phyloP scores from a whole-genome alignment of 2,113 vertebrate genomes.

The Saimiri boliviensis region DNA sequence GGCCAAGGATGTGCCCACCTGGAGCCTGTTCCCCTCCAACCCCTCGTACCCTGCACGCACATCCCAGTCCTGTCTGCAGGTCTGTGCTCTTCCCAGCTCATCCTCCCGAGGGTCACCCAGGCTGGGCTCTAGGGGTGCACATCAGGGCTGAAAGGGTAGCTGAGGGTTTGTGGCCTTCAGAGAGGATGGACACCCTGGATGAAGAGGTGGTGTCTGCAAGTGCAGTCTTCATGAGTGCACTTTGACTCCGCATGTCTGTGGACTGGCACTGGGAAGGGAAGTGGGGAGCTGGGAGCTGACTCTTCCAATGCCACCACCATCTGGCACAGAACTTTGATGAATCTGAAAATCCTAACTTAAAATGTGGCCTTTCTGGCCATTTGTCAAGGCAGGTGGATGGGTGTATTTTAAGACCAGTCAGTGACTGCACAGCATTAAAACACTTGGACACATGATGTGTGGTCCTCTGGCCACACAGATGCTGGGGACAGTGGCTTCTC shows the following conservation, averaged over 20 bases:
- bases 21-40: background rate
- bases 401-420: too few species aligned
- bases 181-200: background rate
- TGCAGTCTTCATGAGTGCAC: accelerated
- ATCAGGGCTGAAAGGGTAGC: background rate
- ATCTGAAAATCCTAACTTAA: background rate
- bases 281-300: background rate
- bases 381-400: background rate
- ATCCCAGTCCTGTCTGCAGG: too few species aligned
- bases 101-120: background rate
- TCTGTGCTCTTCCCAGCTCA: background rate
- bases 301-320: background rate
- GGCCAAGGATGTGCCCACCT: background rate
- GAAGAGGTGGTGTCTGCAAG: background rate
- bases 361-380: background rate
- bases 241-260: background rate
- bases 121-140: background rate
- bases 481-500: background rate
- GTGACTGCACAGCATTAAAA: background rate
- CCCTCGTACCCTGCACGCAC: background rate
- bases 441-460: background rate
- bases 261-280: background rate
- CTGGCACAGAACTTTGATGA: background rate
- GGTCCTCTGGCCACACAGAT: background rate
- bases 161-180: background rate